Percentiles rank a stretch among this genome's conserved stretches.
Conservation (phyloP, 2,113 vertebrate species). For the Ciconia maguari region DNA sequence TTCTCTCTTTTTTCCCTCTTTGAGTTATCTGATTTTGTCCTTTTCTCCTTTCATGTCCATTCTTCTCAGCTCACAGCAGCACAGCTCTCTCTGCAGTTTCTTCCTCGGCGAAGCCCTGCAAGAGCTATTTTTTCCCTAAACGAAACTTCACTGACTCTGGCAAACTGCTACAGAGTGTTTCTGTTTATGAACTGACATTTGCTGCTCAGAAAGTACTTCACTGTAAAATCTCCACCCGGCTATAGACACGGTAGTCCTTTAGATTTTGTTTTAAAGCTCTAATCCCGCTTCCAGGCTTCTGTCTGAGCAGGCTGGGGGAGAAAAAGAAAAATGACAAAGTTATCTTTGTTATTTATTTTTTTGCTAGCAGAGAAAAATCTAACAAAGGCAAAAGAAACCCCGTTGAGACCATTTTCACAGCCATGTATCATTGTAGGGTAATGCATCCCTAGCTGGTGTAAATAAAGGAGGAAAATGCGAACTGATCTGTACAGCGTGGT, state of each 20-base stretch:
- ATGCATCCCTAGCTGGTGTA: not conserved
- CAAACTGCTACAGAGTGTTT: not conserved
- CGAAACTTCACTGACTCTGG: not conserved
- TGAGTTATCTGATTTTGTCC: not conserved
- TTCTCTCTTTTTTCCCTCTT: not conserved
- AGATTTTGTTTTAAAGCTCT: not conserved
- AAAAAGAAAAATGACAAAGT: not conserved
- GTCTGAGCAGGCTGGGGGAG: not conserved
- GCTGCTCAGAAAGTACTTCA: not conserved
- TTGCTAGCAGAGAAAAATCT: not conserved
- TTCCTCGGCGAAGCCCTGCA: not conserved
- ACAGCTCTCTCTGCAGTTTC: not conserved
- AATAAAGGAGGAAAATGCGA: not conserved
- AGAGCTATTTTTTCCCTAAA: not conserved
- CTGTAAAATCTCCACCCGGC: not conserved
- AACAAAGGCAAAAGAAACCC: not conserved
- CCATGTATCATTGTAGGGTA: not conserved
- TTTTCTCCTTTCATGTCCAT: not conserved
- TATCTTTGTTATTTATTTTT: not conserved
- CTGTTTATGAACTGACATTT: not conserved
- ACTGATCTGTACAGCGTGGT: accelerated
- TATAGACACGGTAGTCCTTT: not conserved
- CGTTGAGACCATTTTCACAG: not conserved
- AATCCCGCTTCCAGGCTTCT: not conserved
- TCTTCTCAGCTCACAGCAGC: not conserved